These are phyloP conservation scores for Hyles vespertilio DNA, from an alignment of 1,140 invertebrate genomes.

Conservation along the genomic window DNA sequence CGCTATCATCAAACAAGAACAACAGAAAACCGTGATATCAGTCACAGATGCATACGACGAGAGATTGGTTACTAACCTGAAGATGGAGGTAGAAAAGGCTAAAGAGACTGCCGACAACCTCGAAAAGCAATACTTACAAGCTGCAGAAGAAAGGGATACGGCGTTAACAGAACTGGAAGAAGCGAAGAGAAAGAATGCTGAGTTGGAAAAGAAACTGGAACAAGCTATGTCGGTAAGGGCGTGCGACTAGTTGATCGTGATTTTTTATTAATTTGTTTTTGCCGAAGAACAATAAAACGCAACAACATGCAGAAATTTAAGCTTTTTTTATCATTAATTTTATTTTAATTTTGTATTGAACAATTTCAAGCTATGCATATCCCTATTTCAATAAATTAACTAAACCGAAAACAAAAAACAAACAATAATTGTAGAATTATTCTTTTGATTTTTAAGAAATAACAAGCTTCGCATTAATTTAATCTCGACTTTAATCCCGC, in stretches of 20 bases:
- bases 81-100: constrained; percentile 84
- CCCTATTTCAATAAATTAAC: too few species aligned
- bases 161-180: constrained; percentile 87
- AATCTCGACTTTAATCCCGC: too few species aligned
- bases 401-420: too few species aligned
- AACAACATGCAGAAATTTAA: background rate
- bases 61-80: constrained; percentile 80
- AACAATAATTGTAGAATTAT: too few species aligned
- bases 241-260: too few species aligned
- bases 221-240: constrained; percentile 76
- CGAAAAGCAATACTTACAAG: constrained; percentile 85
- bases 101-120: constrained; percentile 86
- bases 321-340: too few species aligned
- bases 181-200: constrained; percentile 83
- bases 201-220: constrained; percentile 83
- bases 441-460: background rate
- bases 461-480: background rate
- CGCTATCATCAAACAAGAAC: constrained; percentile 76
- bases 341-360: too few species aligned
- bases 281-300: too few species aligned
- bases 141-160: constrained; percentile 85
- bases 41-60: constrained; percentile 76
- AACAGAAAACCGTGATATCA: constrained; percentile 78
- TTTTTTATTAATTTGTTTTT: too few species aligned
- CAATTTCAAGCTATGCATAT: too few species aligned